These are phyloP conservation scores for Erannis defoliaria DNA, from an alignment of 2,888 invertebrate genomes.

Conservation along the genomic window DNA sequence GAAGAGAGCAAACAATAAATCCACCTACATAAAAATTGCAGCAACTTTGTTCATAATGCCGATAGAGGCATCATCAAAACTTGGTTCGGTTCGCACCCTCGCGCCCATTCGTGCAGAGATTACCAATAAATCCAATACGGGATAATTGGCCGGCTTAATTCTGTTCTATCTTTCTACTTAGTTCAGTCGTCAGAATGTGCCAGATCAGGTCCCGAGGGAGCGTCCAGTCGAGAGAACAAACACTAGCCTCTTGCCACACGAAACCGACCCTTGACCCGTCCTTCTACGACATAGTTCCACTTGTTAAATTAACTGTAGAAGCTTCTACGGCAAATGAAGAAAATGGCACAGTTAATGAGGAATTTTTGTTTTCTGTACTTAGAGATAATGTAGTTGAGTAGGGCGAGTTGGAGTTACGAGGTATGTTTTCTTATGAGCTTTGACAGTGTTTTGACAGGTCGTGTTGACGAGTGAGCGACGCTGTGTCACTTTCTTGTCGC, in stretches of 20 bases:
- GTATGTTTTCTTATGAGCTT: conserved; percentile 43
- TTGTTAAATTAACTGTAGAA: conserved; percentile 59
- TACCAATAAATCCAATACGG: conserved; percentile 87
- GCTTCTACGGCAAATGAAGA: conserved; percentile 70
- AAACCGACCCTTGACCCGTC: conserved; percentile 66
- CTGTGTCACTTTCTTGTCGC: conserved; percentile 68
- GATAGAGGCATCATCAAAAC: conserved; percentile 85
- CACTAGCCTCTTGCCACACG: conserved; percentile 67
- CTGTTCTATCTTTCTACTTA: conserved; percentile 87
- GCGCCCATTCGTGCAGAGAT: conserved; percentile 86
- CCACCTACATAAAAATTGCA: conserved; percentile 85
- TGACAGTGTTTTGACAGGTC: conserved; percentile 38
- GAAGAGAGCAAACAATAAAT: conserved; percentile 81
- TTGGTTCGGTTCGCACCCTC: conserved; percentile 85
- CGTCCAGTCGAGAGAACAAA: conserved; percentile 78
- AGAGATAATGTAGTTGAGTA: conserved; percentile 44
- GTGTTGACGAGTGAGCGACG: conserved; percentile 66
- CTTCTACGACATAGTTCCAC: conserved; percentile 66
- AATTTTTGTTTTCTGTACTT: conserved; percentile 67
- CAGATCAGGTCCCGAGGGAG: conserved; percentile 84
- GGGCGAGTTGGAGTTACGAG: conserved; percentile 37
- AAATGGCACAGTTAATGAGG: conserved; percentile 74
- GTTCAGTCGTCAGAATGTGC: conserved; percentile 87
- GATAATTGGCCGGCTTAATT: conserved; percentile 87
- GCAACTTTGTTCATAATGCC: conserved; percentile 86